Base-by-base conservation (phyloP, 2,113 vertebrate species). In the Sylvia atricapilla region DNA sequence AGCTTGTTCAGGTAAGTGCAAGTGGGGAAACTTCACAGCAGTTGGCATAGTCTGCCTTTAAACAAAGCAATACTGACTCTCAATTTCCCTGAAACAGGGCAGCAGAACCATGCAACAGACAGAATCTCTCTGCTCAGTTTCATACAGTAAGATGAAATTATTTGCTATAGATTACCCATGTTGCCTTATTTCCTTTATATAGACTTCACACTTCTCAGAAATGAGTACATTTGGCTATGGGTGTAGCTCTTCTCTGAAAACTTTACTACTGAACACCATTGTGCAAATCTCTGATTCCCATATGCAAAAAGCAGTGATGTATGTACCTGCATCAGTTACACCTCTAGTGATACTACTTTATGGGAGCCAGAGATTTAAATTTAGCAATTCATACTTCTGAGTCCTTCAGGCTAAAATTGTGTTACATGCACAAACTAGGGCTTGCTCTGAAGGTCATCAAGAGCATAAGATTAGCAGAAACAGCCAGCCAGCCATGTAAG, bases 391-490 rank as follows among this genome's bases (percentile, higher is more conserved):
- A 87, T 4, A 4, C 18, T 84, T 89, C 33, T 44, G 15, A 25
- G 46, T 81, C 19, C 59, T 43, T 73, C 41, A 70, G n/a, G 66
- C n/a, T 85, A 85, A 69, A 91, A 79, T 23, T 79, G 41, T 41
- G 22, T 53, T 82, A 62, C 4, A 24, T n/a, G 18, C 12, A 74
- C 0, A 0, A 74, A 44, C 24, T 24, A 19, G 9, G 46, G 23
- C 16, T 90, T 52, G 16, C 24, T 53, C 35, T 52, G 18, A 55
- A 30, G 55, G n/a, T 39, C n/a, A 68, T 15, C 31, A 66, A 82
- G 20, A 58, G 82, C 7, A 2, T 10, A 66, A 49, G 27, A 81
- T n/a, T 13, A 70, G 37, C 11, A 82, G 31, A 70, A 85, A 82
- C 11, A 72, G 13, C 13, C 47, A 87, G n/a, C 5, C 37, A 68